Evolutionary conservation across 2,113 vertebrate species (phyloP).

Genomic region (Oryzias javanicus): DNA sequence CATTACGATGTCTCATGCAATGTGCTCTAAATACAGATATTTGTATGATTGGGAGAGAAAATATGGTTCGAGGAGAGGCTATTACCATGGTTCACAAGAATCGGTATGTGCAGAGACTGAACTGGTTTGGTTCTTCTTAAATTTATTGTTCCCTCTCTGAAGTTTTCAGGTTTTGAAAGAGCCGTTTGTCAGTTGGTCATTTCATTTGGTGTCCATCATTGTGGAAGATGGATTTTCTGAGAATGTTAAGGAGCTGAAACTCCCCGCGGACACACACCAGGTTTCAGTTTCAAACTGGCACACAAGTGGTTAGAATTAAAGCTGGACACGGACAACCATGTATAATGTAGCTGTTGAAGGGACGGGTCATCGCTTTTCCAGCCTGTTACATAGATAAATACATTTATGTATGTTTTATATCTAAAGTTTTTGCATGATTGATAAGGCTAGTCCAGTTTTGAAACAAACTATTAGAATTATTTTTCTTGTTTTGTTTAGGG

Average conservation of each 20-base stretch:
- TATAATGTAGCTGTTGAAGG: slow-evolving; percentile 3
- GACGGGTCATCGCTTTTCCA: slow-evolving; percentile 9
- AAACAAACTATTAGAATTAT: too few species aligned
- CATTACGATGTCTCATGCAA: too few species aligned
- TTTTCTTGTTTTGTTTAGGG: too few species aligned
- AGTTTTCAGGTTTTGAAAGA: slow-evolving; percentile 40
- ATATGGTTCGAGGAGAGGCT: too few species aligned
- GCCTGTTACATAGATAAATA: neutral
- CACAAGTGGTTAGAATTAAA: slow-evolving; percentile 45
- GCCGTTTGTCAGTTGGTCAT: slow-evolving; percentile 50
- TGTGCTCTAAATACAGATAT: too few species aligned
- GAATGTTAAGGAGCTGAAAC: slow-evolving; percentile 49
- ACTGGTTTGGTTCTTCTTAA: slow-evolving; percentile 11
- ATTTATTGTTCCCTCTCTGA: slow-evolving; percentile 58
- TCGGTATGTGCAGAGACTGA: slow-evolving; percentile 21
- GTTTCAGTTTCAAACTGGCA: slow-evolving; percentile 38
- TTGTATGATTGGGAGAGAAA: too few species aligned
- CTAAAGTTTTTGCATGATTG: too few species aligned
- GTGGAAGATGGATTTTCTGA: slow-evolving; percentile 49
- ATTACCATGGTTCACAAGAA: neutral
- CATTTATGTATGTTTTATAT: neutral
- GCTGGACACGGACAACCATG: slow-evolving; percentile 15
- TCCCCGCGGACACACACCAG: slow-evolving; percentile 31
- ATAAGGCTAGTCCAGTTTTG: too few species aligned
- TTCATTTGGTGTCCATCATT: slow-evolving; percentile 38